A percentile compares a stretch with the other conserved stretches of the same genome.
Evolutionary conservation across 1,140 invertebrate species (phyloP).

Genomic region (Episyrphus balteatus): DNA sequence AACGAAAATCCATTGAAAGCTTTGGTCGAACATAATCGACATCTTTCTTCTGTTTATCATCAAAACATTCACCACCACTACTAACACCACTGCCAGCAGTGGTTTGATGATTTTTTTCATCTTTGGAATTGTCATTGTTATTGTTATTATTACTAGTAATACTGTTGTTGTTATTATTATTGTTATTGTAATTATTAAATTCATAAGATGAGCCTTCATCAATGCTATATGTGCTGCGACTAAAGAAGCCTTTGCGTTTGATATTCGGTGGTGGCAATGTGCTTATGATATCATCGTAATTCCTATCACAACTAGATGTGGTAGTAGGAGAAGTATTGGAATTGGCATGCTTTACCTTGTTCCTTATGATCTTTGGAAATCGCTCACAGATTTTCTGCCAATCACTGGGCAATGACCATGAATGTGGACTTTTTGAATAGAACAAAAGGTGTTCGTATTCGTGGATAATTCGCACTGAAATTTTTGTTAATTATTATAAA

Average conservation of each 20-base stretch:
- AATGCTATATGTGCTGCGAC: constrained; percentile 18
- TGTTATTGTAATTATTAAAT: neutral
- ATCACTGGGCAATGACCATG: constrained; percentile 26
- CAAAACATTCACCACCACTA: neutral
- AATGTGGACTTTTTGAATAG: constrained; percentile 31
- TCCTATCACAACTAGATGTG: constrained; percentile 17
- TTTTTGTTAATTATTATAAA: neutral
- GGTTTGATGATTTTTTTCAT: constrained; percentile 1
- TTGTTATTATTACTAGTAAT: neutral
- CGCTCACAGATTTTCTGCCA: constrained; percentile 30
- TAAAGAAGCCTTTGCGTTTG: constrained; percentile 9
- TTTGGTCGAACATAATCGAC: constrained; percentile 6
- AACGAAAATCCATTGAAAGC: constrained; percentile 6
- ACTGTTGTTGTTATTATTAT: neutral
- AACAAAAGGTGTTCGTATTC: constrained; percentile 32
- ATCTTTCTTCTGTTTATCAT: constrained; percentile 2
- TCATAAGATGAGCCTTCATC: constrained; percentile 6
- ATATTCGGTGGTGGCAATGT: constrained; percentile 10
- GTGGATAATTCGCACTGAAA: constrained; percentile 26
- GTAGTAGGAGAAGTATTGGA: constrained; percentile 11
- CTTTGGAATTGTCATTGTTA: neutral
- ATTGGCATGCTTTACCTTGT: constrained; percentile 28
- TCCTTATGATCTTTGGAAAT: constrained; percentile 28
- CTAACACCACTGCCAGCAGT: neutral
- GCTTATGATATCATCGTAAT: constrained; percentile 5